A percentile compares a stretch with the other conserved stretches of the same genome.
Evolutionary conservation across 1,140 invertebrate species (phyloP).

Genomic region (Drosophila ercepeae): DNA sequence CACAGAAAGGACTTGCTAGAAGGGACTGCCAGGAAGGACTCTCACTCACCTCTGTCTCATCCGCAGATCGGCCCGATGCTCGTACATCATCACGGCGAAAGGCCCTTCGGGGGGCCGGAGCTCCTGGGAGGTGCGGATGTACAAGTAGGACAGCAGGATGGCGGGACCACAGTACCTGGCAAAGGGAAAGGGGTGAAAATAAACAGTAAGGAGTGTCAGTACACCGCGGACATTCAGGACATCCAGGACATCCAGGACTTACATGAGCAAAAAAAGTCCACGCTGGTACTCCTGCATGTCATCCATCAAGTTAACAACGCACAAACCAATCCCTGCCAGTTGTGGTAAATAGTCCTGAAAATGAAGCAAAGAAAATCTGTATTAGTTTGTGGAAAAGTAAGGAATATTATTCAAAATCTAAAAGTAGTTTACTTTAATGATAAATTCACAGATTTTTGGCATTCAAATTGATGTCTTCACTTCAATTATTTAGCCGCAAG

Average conservation of each 20-base stretch:
- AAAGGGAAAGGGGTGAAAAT: background rate
- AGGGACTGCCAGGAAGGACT: conserved; percentile 12
- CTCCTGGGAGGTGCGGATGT: conserved; percentile 87
- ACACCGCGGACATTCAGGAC: background rate
- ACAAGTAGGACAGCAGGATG: conserved; percentile 87
- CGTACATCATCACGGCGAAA: conserved; percentile 85
- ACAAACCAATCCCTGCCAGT: conserved; percentile 86
- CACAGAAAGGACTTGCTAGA: too few relatives aligned
- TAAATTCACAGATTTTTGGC: too few relatives aligned
- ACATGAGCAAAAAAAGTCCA: conserved; percentile 87
- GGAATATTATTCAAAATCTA: too few relatives aligned
- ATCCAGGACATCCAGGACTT: conserved; percentile 72
- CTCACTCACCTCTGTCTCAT: conserved; percentile 81
- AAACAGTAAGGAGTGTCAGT: background rate
- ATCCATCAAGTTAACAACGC: conserved; percentile 86
- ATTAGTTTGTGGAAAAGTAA: too few relatives aligned
- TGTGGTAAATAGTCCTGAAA: conserved; percentile 84
- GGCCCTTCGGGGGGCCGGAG: conserved; percentile 85
- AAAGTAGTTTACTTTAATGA: too few relatives aligned
- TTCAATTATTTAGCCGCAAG: too few relatives aligned
- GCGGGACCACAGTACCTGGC: conserved; percentile 87
- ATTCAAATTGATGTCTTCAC: too few relatives aligned
- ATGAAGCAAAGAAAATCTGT: too few relatives aligned
- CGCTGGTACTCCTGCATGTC: conserved; percentile 88
- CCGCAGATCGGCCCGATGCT: conserved; percentile 82